A percentile compares a stretch with the other conserved stretches of the same genome.
phyloP scores from a whole-genome alignment of 2,888 invertebrate genomes.

The Matsumyia berberina region DNA sequence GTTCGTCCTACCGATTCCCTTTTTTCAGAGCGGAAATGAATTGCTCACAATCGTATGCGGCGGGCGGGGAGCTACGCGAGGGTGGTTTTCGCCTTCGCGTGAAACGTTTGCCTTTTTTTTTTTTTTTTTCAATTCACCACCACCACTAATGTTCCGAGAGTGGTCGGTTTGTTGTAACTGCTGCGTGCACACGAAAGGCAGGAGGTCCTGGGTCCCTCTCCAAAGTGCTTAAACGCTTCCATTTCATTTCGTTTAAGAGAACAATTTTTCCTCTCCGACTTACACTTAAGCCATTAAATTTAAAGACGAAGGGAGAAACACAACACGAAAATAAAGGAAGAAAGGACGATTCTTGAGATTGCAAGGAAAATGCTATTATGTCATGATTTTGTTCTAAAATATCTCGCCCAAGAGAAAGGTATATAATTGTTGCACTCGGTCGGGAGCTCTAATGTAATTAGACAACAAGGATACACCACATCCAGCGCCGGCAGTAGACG shows the following conservation, averaged over 20 bases:
- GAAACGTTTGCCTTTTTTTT: slow-evolving; percentile 27
- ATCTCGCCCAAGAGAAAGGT: slow-evolving; percentile 28
- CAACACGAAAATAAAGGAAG: slow-evolving; percentile 25
- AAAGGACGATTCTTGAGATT: slow-evolving; percentile 67
- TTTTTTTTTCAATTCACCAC: slow-evolving; percentile 42
- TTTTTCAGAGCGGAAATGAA: slow-evolving; percentile 47
- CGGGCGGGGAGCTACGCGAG: not conserved
- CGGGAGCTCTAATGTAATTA: slow-evolving; percentile 73
- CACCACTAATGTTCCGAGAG: slow-evolving; percentile 41
- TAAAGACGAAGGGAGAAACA: slow-evolving; percentile 23
- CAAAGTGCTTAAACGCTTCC: slow-evolving; percentile 61
- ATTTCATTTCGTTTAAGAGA: slow-evolving; percentile 63
- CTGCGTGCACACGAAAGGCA: slow-evolving; percentile 29
- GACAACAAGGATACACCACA: slow-evolving; percentile 66
- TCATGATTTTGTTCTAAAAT: slow-evolving; percentile 61
- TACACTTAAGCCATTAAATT: slow-evolving; percentile 62
- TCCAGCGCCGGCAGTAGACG: slow-evolving; percentile 3
- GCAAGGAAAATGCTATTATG: slow-evolving; percentile 67
- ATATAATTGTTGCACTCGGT: slow-evolving; percentile 71
- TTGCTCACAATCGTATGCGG: slow-evolving; percentile 21
- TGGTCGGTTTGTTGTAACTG: slow-evolving; percentile 39
- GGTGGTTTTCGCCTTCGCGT: slow-evolving; percentile 10
- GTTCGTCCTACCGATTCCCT: not conserved
- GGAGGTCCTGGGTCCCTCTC: slow-evolving; percentile 44
- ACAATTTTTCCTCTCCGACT: slow-evolving; percentile 32